Conservation (phyloP, 2,797 vertebrate species). For the Enteromius anoplus region DNA sequence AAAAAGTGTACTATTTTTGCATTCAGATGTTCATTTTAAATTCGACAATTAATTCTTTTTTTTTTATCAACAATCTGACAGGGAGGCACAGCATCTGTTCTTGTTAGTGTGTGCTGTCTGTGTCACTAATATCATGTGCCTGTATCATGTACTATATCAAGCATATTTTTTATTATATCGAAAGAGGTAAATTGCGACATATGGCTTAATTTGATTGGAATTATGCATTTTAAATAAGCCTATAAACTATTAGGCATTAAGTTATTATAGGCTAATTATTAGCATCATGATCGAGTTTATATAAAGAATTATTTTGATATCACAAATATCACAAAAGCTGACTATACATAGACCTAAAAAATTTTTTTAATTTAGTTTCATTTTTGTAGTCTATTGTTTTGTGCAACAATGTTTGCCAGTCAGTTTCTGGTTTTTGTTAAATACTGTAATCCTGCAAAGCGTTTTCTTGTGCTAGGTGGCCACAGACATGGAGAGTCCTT, state of each 20-base stretch:
- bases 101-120: too few species aligned
- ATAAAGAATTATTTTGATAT: not conserved
- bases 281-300: not conserved
- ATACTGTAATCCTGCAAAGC: not conserved
- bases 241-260: not conserved
- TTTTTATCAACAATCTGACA: too few species aligned
- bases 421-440: not conserved
- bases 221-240: not conserved
- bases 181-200: too few species aligned
- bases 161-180: too few species aligned
- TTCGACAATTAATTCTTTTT: too few species aligned
- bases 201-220: not conserved
- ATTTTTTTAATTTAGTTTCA: too few species aligned
- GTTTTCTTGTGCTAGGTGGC: not conserved
- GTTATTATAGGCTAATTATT: not conserved
- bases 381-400: not conserved
- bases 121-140: too few species aligned
- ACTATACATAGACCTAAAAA: not conserved
- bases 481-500: conserved; percentile 75
- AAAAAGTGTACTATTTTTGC: too few species aligned
- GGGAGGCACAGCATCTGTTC: too few species aligned
- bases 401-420: not conserved
- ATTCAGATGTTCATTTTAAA: too few species aligned
- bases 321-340: not conserved
- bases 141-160: too few species aligned